phyloP scores from a whole-genome alignment of 2,797 vertebrate genomes.

The Alca torda region DNA sequence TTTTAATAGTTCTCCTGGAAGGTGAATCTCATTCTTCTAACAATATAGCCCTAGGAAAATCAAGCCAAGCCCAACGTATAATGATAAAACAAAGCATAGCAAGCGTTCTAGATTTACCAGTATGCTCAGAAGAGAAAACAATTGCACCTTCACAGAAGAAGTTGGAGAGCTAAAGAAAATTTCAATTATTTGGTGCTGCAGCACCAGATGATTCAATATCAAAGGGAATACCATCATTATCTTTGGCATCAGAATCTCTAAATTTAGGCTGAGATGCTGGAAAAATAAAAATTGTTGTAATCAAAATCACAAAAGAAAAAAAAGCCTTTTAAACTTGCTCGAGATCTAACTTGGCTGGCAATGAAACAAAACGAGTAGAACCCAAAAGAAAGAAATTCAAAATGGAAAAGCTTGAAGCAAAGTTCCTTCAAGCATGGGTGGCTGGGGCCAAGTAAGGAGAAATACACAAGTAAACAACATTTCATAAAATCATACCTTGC shows the following conservation, averaged over 20 bases:
- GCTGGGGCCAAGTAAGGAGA: constrained; percentile 16
- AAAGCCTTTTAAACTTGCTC: not conserved
- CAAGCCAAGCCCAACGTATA: not conserved
- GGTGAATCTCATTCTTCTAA: not conserved
- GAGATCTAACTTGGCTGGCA: constrained; percentile 5
- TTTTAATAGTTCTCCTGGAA: not conserved
- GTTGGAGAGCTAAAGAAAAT: not conserved
- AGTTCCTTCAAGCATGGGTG: not conserved
- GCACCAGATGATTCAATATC: not conserved
- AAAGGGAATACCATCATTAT: not conserved
- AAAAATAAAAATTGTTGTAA: not conserved
- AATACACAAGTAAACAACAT: not conserved
- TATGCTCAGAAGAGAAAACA: not conserved
- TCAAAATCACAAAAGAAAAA: not conserved
- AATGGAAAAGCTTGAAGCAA: not conserved
- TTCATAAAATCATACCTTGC: not conserved
- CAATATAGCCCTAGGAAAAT: not conserved
- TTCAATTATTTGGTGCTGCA: not conserved
- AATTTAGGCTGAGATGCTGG: not conserved
- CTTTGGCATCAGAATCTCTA: not conserved
- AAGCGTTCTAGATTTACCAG: not conserved
- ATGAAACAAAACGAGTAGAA: not conserved
- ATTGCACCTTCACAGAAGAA: not conserved
- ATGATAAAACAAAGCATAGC: not conserved
- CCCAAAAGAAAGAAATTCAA: not conserved